Evolutionary conservation across 1,140 invertebrate genomes (phyloP).

Genomic region (Monomorium pharaonis): DNA sequence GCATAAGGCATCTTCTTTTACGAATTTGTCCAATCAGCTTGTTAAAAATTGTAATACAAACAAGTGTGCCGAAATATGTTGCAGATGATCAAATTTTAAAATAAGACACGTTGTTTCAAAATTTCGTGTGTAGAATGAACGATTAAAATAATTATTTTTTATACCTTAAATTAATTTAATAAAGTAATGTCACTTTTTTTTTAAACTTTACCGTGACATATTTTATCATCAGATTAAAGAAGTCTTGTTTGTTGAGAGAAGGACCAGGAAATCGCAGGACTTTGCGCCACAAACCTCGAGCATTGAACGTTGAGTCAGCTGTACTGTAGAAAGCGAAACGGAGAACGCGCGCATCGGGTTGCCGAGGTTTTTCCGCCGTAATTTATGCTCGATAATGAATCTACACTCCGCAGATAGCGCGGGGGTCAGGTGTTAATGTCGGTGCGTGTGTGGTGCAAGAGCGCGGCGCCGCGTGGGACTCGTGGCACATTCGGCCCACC

Average conservation of each 20-base stretch:
- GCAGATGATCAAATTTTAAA: neutral
- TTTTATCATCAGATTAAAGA: neutral
- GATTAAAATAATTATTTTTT: neutral
- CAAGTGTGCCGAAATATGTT: neutral
- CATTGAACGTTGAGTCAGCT: neutral
- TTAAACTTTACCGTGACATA: neutral
- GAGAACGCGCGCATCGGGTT: slow-evolving; percentile 70
- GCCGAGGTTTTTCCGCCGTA: slow-evolving; percentile 76
- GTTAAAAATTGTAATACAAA: neutral
- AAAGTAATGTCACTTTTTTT: neutral
- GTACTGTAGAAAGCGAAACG: slow-evolving; percentile 64
- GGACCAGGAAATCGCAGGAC: neutral
- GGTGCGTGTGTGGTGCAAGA: slow-evolving; percentile 78
- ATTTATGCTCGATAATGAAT: slow-evolving; percentile 82
- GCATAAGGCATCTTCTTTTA: neutral
- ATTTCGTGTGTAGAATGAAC: neutral
- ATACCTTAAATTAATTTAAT: neutral
- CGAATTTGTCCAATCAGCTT: neutral
- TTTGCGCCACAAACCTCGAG: neutral
- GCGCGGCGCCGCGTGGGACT: slow-evolving; percentile 78
- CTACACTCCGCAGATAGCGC: slow-evolving; percentile 77
- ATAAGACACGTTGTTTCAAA: neutral
- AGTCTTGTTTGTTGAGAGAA: neutral
- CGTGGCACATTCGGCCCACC: slow-evolving; percentile 77
- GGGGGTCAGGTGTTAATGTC: slow-evolving; percentile 81